phyloP scores from a whole-genome alignment of 2,888 invertebrate species.

The Augiades crinisus region DNA sequence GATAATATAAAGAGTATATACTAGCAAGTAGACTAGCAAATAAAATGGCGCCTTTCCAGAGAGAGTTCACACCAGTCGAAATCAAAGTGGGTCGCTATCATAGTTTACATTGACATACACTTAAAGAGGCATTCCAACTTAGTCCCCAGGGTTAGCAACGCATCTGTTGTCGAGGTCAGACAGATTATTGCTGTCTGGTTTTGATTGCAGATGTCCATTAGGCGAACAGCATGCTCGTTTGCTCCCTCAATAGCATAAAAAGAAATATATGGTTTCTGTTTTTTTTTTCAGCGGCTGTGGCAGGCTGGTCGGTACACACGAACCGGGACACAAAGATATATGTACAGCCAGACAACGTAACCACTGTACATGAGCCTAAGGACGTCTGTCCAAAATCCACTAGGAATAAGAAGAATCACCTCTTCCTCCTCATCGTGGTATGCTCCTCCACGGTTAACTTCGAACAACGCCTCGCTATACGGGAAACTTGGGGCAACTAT shows the following conservation, averaged over 20 bases:
- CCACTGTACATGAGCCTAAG: slow-evolving; percentile 83
- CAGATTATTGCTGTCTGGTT: too few relatives aligned
- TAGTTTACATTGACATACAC: too few relatives aligned
- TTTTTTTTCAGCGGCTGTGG: slow-evolving; percentile 60
- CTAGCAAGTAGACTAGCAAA: too few relatives aligned
- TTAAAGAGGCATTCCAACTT: too few relatives aligned
- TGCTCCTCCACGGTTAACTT: slow-evolving; percentile 87
- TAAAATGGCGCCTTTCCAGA: too few relatives aligned
- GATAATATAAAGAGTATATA: too few relatives aligned
- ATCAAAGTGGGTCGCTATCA: too few relatives aligned
- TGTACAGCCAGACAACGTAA: slow-evolving; percentile 85
- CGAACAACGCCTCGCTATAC: slow-evolving; percentile 83
- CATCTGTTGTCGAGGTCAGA: too few relatives aligned
- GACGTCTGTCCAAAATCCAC: slow-evolving; percentile 69
- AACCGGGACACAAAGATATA: slow-evolving; percentile 87
- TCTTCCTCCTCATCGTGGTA: slow-evolving; percentile 87
- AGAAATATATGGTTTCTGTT: background rate
- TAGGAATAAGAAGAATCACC: slow-evolving; percentile 47
- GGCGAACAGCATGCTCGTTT: too few relatives aligned
- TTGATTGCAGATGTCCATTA: too few relatives aligned
- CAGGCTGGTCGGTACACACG: slow-evolving; percentile 88
- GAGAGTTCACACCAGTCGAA: too few relatives aligned
- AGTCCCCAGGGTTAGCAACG: too few relatives aligned
- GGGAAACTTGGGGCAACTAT: slow-evolving; percentile 86
- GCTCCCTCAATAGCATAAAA: background rate